Conservation (phyloP, 2,888 invertebrate genomes). For the Argyra leucocephala region DNA sequence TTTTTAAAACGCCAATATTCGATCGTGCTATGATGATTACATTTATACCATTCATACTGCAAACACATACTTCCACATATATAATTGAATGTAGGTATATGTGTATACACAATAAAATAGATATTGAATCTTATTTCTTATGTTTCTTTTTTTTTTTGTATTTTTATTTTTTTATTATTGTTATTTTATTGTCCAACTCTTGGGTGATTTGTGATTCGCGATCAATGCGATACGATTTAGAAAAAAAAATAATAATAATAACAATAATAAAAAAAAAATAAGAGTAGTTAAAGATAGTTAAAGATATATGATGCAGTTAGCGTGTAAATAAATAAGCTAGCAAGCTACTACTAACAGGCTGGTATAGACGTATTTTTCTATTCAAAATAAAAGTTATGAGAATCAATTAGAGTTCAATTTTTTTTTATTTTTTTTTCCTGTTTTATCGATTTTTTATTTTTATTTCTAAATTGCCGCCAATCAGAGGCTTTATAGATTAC, state of each 20-base stretch:
- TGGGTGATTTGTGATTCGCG: not conserved
- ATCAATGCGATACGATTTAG: not conserved
- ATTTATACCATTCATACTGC: not conserved
- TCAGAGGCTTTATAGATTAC: not conserved
- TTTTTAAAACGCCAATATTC: conserved; percentile 1
- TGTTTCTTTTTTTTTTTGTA: not conserved
- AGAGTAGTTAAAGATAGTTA: not conserved
- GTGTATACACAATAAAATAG: not conserved
- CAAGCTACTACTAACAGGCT: too few relatives aligned
- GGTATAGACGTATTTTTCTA: not conserved
- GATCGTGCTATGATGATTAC: conserved; percentile 1
- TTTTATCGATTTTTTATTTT: not conserved
- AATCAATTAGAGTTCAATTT: not conserved
- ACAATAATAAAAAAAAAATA: too few relatives aligned
- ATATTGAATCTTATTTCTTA: not conserved
- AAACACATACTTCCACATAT: not conserved
- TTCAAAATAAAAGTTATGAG: not conserved
- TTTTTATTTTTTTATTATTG: too few relatives aligned
- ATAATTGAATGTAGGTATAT: not conserved
- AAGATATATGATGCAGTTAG: not conserved
- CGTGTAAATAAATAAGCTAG: not conserved
- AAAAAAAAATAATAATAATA: too few relatives aligned
- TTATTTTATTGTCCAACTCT: not conserved
- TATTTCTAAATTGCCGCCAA: not conserved
- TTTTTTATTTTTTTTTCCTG: not conserved